Evolutionary conservation across 2,797 vertebrate genomes (phyloP).

Genomic region (Trematomus bernacchii): DNA sequence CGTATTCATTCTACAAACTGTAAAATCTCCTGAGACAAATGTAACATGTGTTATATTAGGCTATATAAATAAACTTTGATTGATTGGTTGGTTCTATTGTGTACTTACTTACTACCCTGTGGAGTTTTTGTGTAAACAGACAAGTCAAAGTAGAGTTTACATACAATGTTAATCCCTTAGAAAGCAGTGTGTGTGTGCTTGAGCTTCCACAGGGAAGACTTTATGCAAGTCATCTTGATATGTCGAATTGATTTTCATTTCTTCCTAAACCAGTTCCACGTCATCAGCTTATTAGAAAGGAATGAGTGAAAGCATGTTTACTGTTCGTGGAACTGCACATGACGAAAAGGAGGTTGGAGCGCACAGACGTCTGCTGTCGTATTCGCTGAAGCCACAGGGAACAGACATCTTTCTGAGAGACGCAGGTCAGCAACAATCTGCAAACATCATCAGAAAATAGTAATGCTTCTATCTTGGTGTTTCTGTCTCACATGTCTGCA

Average conservation of each 20-base stretch:
- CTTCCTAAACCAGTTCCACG: not conserved
- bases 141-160: not conserved
- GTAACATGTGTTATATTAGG: no score
- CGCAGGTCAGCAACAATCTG: conserved; percentile 94
- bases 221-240: not conserved
- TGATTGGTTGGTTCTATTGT: not conserved
- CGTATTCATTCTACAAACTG: no score
- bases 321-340: conserved; percentile 97
- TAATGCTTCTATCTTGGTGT: conserved; percentile 1
- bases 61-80: no score
- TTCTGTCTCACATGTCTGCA: not conserved
- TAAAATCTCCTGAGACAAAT: no score
- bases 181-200: not conserved
- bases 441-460: conserved; percentile 40
- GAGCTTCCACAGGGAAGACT: not conserved
- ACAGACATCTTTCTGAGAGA: conserved; percentile 91
- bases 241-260: not conserved
- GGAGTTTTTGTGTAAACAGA: not conserved
- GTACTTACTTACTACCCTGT: not conserved
- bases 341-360: conserved; percentile 92
- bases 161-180: not conserved
- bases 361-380: conserved; percentile 83
- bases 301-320: conserved; percentile 62
- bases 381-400: conserved; percentile 92
- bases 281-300: not conserved